Conservation (phyloP, 2,113 vertebrate species). For the Oreochromis niloticus region DNA sequence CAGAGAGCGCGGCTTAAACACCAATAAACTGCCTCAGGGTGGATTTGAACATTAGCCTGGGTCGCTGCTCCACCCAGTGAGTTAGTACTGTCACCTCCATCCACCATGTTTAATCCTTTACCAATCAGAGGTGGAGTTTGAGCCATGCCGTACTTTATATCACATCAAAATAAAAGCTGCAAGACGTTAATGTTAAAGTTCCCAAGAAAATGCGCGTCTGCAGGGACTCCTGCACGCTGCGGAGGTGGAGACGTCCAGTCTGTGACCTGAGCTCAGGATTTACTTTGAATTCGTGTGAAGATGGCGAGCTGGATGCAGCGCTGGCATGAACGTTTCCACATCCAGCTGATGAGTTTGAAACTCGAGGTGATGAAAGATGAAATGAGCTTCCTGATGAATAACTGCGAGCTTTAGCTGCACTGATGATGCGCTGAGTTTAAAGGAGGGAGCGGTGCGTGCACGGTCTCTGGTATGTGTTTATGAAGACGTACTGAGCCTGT, state of each 20-base stretch:
- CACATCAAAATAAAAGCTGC: background rate
- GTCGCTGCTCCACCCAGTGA: background rate
- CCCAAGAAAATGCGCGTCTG: background rate
- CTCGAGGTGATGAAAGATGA: background rate
- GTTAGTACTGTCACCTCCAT: background rate
- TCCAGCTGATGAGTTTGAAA: background rate
- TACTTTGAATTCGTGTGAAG: rapidly evolving
- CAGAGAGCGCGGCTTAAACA: background rate
- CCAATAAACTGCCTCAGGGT: background rate
- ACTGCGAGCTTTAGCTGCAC: background rate
- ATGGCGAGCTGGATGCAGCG: background rate
- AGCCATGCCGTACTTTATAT: background rate
- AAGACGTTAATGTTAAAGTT: background rate
- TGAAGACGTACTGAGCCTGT: background rate
- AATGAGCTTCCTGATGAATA: background rate
- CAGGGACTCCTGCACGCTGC: background rate
- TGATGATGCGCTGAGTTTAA: background rate
- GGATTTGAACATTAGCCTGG: background rate
- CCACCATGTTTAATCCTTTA: background rate
- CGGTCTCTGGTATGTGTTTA: constrained; percentile 16
- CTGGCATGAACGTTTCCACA: background rate
- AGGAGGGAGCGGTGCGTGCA: background rate
- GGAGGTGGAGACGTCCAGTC: background rate
- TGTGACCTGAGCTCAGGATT: background rate
- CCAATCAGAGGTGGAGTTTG: background rate